Conservation (phyloP, 2,797 vertebrate species). For the Graptemys geographica region DNA sequence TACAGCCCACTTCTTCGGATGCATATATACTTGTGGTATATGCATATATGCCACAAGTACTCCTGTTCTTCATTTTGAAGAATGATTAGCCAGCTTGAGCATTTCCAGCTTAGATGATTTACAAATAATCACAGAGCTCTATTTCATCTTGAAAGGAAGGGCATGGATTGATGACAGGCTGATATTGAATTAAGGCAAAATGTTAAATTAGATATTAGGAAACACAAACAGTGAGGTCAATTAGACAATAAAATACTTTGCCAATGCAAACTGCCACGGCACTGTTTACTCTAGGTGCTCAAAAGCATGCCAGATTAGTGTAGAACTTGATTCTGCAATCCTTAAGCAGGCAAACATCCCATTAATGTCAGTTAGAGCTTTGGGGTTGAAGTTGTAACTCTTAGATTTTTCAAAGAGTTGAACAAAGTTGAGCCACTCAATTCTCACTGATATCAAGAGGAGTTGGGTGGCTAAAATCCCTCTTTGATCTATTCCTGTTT, state of each 20-base stretch:
- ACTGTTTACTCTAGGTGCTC: conserved; percentile 33
- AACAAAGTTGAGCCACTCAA: background rate
- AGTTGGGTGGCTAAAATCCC: background rate
- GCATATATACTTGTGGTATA: no score
- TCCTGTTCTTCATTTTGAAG: conserved; percentile 19
- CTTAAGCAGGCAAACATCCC: conserved; percentile 20
- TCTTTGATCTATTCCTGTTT: background rate
- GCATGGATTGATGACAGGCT: background rate
- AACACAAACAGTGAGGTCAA: conserved; percentile 36
- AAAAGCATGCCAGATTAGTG: conserved; percentile 42
- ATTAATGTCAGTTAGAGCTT: background rate
- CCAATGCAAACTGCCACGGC: background rate
- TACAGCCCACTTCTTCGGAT: no score
- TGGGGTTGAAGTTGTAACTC: background rate
- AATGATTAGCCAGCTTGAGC: conserved; percentile 25
- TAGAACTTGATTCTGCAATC: background rate
- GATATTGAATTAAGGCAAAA: conserved; percentile 26
- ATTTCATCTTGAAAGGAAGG: background rate
- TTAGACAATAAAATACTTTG: conserved; percentile 23
- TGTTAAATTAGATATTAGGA: conserved; percentile 39
- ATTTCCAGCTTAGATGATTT: background rate
- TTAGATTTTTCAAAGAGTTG: background rate
- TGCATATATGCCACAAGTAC: no score
- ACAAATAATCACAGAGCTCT: background rate
- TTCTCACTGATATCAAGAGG: background rate